Evolutionary conservation across 2,888 invertebrate species (phyloP).

Genomic region (Melipona beecheii): DNA sequence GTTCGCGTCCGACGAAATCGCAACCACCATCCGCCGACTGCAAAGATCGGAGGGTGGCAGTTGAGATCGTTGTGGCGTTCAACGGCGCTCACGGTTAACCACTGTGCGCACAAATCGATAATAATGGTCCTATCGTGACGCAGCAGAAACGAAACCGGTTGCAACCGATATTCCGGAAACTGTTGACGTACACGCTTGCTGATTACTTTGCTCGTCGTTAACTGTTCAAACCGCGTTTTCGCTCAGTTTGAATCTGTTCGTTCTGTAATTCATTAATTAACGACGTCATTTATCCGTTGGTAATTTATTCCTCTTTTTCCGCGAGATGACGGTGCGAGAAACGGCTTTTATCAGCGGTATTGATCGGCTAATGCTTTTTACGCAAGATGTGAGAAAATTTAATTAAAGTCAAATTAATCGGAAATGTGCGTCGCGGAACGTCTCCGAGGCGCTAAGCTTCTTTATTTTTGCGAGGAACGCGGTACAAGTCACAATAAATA

Average conservation of each 20-base stretch:
- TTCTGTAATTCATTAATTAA: no score
- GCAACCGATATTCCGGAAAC: neutral
- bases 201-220: neutral
- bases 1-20: constrained; percentile 46
- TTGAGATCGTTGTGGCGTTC: neutral
- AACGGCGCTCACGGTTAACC: constrained; percentile 10
- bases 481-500: no score
- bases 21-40: constrained; percentile 59
- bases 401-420: neutral
- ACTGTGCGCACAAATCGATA: constrained; percentile 2
- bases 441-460: neutral
- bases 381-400: neutral
- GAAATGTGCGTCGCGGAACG: no score
- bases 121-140: constrained; percentile 1
- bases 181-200: no score
- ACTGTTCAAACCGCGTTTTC: neutral
- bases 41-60: constrained; percentile 42
- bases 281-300: neutral
- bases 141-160: neutral
- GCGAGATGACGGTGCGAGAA: neutral
- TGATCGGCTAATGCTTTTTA: neutral
- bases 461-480: neutral
- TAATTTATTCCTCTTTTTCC: neutral
- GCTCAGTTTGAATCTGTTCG: neutral
- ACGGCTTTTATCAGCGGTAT: neutral